Evolutionary conservation across 2,113 vertebrate genomes (phyloP).

Genomic region (Entelurus aequoreus): DNA sequence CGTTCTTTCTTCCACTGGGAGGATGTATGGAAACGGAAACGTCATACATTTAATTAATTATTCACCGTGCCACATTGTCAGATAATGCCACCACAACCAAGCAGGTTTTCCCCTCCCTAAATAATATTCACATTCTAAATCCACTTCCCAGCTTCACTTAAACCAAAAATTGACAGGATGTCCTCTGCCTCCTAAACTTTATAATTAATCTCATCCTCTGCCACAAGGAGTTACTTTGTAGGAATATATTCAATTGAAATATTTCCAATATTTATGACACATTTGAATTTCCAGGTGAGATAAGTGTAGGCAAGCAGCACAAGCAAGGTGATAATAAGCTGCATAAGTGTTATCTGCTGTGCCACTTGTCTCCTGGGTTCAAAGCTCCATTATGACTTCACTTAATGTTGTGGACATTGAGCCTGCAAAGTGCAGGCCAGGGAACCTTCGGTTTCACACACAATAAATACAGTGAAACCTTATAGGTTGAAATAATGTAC

Average conservation of each 20-base stretch:
- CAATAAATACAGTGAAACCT: too few species aligned
- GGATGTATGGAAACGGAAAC: neutral
- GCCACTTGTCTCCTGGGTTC: neutral
- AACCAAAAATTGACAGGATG: neutral
- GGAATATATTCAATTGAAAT: neutral
- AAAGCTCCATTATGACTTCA: neutral
- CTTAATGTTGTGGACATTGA: constrained; percentile 3
- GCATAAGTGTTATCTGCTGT: neutral
- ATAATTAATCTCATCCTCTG: neutral
- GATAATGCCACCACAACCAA: neutral
- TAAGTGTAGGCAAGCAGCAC: neutral
- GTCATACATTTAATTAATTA: constrained; percentile 40
- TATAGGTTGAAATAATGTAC: too few species aligned
- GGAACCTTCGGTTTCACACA: neutral
- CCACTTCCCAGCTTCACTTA: constrained; percentile 12
- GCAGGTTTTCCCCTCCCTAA: too few species aligned
- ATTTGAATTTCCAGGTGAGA: neutral
- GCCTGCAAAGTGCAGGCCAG: neutral
- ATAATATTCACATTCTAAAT: neutral
- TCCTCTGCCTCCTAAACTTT: neutral
- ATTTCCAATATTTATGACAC: neutral
- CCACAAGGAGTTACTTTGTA: neutral
- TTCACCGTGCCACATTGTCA: constrained; percentile 39
- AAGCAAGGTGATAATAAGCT: neutral
- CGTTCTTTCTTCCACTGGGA: neutral